Base-by-base conservation (phyloP, 2,888 invertebrate species). In the Pardosa pseudoannulata region DNA sequence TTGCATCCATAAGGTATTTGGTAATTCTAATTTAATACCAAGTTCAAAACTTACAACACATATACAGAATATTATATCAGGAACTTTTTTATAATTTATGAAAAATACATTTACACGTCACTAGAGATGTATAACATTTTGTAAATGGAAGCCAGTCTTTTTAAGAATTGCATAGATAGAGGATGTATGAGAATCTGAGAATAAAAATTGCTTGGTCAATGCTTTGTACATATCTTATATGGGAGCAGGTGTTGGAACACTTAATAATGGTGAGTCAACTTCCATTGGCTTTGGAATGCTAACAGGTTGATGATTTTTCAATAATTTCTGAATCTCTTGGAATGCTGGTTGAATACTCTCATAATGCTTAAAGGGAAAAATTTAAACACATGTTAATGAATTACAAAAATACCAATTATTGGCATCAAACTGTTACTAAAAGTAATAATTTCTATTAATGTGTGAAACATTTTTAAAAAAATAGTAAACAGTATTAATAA, bases 231-330 rank as follows among this genome's bases (percentile, higher is more conserved):
- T 3, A 46, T 41, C n/a, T 32, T 73, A 87, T 5, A 81, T 73
- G 32, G 81, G 81, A 19, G 88, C 81, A n/a, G 88, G 88, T n/a
- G 88, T 83, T 16, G 88, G 88, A 19, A 85, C 83, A 75, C 79
- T 88, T 0, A 88, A 36, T 6, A 88, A 62, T 6, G 83, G 88
- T 16, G 88, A 83, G 39, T 83, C 83, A 9, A 79, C 83, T 68
- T 83, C 83, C 68, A 88, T 79, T 27, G 79, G 83, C 27, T 83
- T 83, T 41, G 74, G 83, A 36, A 68, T 65, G 62, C 62, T 46
- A 19, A 79, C 76, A 9, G 88, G 82, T 28, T 88, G 88, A 56
- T 83, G 83, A 39, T 81, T 67, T 72, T 88, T 88, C 29, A 88
- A 29, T 1, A 79, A 62, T 67, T 83, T 81, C 41, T 83, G 83